Conservation (phyloP, 2,113 vertebrate species). For the Xenus cinereus region DNA sequence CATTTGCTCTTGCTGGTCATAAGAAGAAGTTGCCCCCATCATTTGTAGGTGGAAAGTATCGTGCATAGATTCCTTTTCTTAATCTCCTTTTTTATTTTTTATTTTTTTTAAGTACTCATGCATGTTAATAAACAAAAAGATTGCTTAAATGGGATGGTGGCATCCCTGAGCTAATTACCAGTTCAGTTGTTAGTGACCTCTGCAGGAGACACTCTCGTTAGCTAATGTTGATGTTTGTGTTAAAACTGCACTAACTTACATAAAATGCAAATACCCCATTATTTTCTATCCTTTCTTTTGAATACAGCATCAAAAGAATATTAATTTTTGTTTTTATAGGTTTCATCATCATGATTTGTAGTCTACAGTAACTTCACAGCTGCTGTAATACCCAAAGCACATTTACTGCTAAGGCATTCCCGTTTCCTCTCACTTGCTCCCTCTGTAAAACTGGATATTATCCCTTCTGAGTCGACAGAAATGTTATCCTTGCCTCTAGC, state of each 20-base stretch:
- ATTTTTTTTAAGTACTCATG: neutral
- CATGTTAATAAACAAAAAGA: neutral
- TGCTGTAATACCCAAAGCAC: conserved; percentile 60
- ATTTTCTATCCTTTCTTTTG: conserved; percentile 15
- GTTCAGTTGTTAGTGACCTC: neutral
- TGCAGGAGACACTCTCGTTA: neutral
- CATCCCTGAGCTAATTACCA: neutral
- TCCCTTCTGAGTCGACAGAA: conserved; percentile 67
- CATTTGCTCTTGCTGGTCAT: neutral
- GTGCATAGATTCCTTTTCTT: neutral
- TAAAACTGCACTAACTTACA: neutral
- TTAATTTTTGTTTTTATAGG: conserved; percentile 66
- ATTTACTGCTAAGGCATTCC: conserved; percentile 63
- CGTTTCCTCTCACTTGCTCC: conserved; percentile 67
- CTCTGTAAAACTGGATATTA: conserved; percentile 72
- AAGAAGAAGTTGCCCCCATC: neutral
- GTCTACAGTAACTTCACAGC: conserved; percentile 67
- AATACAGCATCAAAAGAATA: conserved; percentile 46
- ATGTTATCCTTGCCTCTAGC: conserved; percentile 65
- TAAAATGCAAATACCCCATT: conserved; percentile 19
- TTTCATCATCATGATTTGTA: conserved; percentile 67
- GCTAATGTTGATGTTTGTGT: neutral
- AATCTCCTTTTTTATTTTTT: neutral
- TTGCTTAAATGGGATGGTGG: neutral
- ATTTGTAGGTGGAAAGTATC: neutral